Conservation (phyloP, 2,888 invertebrate genomes). For the Labia minor region DNA sequence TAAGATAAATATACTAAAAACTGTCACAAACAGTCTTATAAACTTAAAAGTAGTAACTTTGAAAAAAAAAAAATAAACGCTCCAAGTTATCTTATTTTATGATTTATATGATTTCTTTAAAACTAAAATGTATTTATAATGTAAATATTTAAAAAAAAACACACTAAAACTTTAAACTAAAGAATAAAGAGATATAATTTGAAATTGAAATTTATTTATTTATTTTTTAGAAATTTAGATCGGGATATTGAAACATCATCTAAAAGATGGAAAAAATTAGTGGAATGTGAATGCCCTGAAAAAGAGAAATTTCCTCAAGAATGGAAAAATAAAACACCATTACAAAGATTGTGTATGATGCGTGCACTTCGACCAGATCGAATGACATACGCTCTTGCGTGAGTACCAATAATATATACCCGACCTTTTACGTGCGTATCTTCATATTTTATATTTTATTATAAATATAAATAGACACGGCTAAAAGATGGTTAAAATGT, state of each 20-base stretch:
- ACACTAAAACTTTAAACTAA: neutral
- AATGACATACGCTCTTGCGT: constrained; percentile 92
- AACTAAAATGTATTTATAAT: neutral
- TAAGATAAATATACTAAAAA: no score
- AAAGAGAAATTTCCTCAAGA: constrained; percentile 95
- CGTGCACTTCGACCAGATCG: constrained; percentile 86
- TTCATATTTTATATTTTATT: neutral
- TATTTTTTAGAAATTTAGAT: constrained; percentile 61
- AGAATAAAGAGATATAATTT: no score
- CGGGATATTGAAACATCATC: constrained; percentile 91
- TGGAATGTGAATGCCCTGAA: constrained; percentile 90
- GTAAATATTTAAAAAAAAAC: neutral
- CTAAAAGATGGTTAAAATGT: no score
- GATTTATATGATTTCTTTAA: no score
- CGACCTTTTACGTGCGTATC: neutral
- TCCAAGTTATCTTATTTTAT: no score
- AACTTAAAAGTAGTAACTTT: no score
- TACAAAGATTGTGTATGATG: constrained; percentile 92
- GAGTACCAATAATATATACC: constrained; percentile 39
- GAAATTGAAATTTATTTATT: no score
- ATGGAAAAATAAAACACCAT: constrained; percentile 91
- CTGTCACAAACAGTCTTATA: no score
- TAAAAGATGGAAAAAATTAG: constrained; percentile 95
- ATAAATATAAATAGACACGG: no score
- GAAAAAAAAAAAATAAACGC: no score